These are phyloP conservation scores for Brachypalpus laphriformis DNA, from an alignment of 2,888 invertebrate genomes.

Conservation along the genomic window DNA sequence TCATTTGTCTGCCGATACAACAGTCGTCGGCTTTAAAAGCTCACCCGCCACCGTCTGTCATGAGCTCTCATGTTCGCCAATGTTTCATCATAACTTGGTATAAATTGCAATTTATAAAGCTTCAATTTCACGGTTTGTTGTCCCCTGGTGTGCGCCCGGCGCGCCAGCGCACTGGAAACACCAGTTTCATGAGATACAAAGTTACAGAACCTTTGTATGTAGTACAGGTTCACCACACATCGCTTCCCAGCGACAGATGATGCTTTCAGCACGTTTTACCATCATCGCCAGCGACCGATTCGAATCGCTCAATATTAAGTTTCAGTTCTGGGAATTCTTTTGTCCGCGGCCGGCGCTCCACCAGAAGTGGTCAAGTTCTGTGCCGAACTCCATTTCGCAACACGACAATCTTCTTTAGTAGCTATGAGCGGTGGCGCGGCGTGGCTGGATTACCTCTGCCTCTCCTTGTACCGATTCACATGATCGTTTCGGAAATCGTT, in stretches of 20 bases:
- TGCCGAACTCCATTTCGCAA: slow-evolving; percentile 60
- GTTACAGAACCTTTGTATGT: slow-evolving; percentile 43
- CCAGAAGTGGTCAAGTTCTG: slow-evolving; percentile 71
- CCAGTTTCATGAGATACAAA: slow-evolving; percentile 59
- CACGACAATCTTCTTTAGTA: slow-evolving; percentile 62
- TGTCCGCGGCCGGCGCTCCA: slow-evolving; percentile 34
- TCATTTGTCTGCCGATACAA: slow-evolving; percentile 44
- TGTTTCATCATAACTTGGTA: slow-evolving; percentile 71
- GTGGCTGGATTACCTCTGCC: slow-evolving; percentile 20
- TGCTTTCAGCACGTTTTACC: slow-evolving; percentile 70
- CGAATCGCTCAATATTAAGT: slow-evolving; percentile 70
- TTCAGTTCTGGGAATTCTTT: slow-evolving; percentile 71
- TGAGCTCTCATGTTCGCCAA: slow-evolving; percentile 56
- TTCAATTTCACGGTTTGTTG: slow-evolving; percentile 66
- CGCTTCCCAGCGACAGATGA: slow-evolving; percentile 68
- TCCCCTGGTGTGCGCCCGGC: background rate
- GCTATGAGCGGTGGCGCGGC: slow-evolving; percentile 1
- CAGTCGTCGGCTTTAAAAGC: slow-evolving; percentile 27
- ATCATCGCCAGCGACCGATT: slow-evolving; percentile 38
- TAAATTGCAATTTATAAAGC: slow-evolving; percentile 72
- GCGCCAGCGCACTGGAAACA: slow-evolving; percentile 28
- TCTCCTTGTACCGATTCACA: slow-evolving; percentile 72
- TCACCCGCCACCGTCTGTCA: slow-evolving; percentile 55
- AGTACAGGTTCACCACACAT: background rate
- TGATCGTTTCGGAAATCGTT: slow-evolving; percentile 67